A percentile compares a stretch with the other conserved stretches of the same genome.
Evolutionary conservation across 2,888 invertebrate genomes (phyloP).

Genomic region (Drosophila sordidula): DNA sequence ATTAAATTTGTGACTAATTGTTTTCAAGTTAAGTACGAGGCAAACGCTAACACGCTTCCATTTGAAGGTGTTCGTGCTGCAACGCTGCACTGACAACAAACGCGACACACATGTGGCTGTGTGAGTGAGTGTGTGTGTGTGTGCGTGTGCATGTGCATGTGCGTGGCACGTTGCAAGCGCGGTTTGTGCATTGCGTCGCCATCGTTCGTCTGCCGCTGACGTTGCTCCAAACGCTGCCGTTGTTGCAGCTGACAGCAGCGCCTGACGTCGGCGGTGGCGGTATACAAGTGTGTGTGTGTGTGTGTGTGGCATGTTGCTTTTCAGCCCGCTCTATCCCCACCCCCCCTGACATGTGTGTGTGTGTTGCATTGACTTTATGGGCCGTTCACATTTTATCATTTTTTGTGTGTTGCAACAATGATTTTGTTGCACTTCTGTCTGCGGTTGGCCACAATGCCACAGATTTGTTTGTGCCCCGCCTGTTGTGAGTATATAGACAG

Average conservation of each 20-base stretch:
- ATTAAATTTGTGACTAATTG: slow-evolving; percentile 77
- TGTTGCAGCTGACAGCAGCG: slow-evolving; percentile 67
- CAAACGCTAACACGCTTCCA: slow-evolving; percentile 42
- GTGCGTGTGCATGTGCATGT: slow-evolving; percentile 20
- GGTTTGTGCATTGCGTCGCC: slow-evolving; percentile 28
- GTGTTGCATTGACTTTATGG: slow-evolving; percentile 72
- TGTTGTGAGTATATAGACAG: slow-evolving; percentile 9
- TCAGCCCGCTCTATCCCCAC: neutral
- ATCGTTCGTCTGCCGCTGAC: slow-evolving; percentile 50
- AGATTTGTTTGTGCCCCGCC: slow-evolving; percentile 25
- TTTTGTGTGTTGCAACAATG: slow-evolving; percentile 56
- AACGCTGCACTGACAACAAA: slow-evolving; percentile 43
- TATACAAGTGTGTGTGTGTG: slow-evolving; percentile 1
- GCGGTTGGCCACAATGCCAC: slow-evolving; percentile 63
- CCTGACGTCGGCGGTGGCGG: slow-evolving; percentile 30
- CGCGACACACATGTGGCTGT: slow-evolving; percentile 25
- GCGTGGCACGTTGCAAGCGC: slow-evolving; percentile 57
- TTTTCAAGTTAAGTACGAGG: slow-evolving; percentile 60
- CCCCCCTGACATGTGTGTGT: slow-evolving; percentile 1
- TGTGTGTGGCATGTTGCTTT: slow-evolving; percentile 26
- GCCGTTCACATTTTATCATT: slow-evolving; percentile 57
- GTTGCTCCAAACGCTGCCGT: slow-evolving; percentile 51
- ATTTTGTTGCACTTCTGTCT: slow-evolving; percentile 64
- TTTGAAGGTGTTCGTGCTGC: slow-evolving; percentile 60
- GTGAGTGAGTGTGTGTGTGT: slow-evolving; percentile 13